phyloP scores from a whole-genome alignment of 2,797 vertebrate species.

The Aphelocoma californica region DNA sequence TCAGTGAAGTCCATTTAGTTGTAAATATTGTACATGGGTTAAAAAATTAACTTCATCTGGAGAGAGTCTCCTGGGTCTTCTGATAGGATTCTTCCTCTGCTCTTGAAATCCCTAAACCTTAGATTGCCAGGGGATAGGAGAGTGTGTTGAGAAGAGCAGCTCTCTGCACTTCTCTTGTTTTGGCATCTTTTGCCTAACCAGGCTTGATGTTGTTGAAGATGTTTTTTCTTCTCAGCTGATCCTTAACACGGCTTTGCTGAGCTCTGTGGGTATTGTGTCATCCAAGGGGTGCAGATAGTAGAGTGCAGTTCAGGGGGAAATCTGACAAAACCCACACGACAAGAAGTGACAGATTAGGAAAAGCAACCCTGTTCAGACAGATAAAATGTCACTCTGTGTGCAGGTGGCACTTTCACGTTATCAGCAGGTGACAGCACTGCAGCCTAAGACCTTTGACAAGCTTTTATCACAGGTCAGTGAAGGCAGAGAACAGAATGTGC shows the following conservation, averaged over 20 bases:
- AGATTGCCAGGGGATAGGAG: neutral
- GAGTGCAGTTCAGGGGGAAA: rapidly evolving
- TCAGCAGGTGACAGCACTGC: neutral
- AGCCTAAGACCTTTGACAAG: slow-evolving; percentile 22
- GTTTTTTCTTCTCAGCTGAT: neutral
- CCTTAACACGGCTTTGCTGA: neutral
- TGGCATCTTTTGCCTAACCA: neutral
- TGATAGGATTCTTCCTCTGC: rapidly evolving
- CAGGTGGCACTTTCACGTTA: neutral
- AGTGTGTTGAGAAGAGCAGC: neutral
- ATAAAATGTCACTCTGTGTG: neutral
- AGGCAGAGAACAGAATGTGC: neutral
- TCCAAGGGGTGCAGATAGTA: neutral
- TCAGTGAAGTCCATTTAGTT: neutral
- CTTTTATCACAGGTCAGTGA: neutral
- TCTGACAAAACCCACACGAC: neutral
- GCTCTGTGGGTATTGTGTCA: neutral
- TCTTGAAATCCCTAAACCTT: neutral
- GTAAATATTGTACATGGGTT: neutral
- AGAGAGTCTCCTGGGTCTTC: neutral
- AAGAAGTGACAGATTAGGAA: neutral
- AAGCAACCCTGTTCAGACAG: neutral
- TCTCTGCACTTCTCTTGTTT: neutral
- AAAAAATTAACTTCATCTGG: neutral
- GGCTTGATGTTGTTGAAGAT: neutral